Conservation (phyloP, 2,888 invertebrate species). For the Epinotia demarniana region DNA sequence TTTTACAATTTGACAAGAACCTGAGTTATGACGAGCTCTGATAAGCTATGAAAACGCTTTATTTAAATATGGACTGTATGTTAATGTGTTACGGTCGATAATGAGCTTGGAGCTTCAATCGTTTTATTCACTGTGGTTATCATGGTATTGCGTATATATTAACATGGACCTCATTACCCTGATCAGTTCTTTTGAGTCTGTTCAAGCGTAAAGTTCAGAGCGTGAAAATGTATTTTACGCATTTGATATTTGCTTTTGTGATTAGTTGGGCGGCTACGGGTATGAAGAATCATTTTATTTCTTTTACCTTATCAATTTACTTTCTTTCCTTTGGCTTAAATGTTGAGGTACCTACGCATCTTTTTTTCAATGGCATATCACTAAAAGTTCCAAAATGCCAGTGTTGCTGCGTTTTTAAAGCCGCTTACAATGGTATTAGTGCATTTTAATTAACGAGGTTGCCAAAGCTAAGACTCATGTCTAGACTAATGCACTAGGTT, state of each 20-base stretch:
- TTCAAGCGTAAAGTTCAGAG: slow-evolving; percentile 8
- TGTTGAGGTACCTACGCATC: neutral
- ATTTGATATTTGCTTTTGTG: slow-evolving; percentile 11
- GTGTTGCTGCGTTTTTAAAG: no score
- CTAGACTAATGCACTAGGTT: no score
- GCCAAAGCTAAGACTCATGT: no score
- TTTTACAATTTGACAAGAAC: neutral
- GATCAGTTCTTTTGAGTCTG: slow-evolving; percentile 6
- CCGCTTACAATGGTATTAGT: no score
- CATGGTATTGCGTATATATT: slow-evolving; percentile 8
- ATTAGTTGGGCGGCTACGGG: slow-evolving; percentile 1
- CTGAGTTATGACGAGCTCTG: neutral
- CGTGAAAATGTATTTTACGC: slow-evolving; percentile 26
- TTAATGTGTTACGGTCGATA: neutral
- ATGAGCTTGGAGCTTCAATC: neutral
- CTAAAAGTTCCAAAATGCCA: no score
- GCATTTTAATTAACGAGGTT: no score
- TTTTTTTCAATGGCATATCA: no score
- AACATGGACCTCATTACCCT: neutral
- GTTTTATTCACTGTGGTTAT: neutral
- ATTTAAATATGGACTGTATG: neutral
- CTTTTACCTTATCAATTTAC: neutral
- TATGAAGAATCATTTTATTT: neutral
- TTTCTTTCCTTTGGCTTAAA: no score
- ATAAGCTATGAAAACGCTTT: neutral